These are phyloP conservation scores for Heteromyza rotundicornis DNA, from an alignment of 2,888 invertebrate species.

Conservation along the genomic window DNA sequence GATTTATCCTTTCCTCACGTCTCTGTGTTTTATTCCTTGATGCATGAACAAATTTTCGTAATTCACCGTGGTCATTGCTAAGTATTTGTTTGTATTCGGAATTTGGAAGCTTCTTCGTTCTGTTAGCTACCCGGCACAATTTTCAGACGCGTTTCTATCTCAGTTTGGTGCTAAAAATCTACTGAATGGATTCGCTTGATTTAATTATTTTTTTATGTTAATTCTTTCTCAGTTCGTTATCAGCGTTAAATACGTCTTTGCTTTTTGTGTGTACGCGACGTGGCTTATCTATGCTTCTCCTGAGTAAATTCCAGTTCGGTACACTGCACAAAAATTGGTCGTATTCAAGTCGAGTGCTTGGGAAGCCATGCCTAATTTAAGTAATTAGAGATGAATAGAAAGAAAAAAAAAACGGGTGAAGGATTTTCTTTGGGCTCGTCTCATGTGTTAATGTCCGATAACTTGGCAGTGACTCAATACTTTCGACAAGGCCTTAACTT, in stretches of 20 bases:
- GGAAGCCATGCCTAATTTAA: no score
- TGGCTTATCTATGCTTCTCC: constrained; percentile 35
- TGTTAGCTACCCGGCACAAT: neutral
- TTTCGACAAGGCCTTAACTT: no score
- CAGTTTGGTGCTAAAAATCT: neutral
- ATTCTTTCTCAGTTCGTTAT: constrained; percentile 32
- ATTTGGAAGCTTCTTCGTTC: neutral
- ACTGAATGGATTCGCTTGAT: neutral
- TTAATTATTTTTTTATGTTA: constrained; percentile 20
- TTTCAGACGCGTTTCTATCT: neutral
- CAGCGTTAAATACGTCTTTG: constrained; percentile 49
- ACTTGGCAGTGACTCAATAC: no score
- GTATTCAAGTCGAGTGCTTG: no score
- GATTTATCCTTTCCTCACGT: neutral
- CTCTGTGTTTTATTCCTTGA: neutral
- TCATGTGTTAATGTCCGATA: no score
- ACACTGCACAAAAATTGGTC: no score
- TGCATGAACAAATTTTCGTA: neutral
- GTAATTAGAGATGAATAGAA: no score
- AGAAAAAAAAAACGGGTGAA: no score
- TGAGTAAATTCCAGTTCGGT: neutral
- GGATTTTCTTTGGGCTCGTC: no score
- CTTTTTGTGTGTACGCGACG: constrained; percentile 38
- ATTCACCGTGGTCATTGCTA: neutral
- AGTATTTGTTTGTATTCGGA: neutral